phyloP scores from a whole-genome alignment of 2,113 vertebrate genomes.

The Leptobrachium ailaonicum region DNA sequence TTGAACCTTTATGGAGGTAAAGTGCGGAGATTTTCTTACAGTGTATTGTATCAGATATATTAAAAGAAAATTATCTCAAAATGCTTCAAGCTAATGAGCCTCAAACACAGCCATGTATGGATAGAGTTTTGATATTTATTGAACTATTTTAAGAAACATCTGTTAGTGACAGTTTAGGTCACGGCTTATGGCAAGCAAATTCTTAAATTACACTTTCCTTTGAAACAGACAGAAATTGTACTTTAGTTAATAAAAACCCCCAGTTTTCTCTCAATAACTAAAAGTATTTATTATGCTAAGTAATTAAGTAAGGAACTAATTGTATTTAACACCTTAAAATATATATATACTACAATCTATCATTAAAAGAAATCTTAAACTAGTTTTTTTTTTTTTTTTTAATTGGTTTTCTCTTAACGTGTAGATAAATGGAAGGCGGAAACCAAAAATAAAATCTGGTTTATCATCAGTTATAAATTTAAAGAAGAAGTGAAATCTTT shows the following conservation, averaged over 20 bases:
- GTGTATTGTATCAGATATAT: slow-evolving; percentile 3
- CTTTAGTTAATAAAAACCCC: not conserved
- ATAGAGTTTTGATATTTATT: slow-evolving; percentile 2
- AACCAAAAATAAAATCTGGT: no score
- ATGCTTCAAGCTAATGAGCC: not conserved
- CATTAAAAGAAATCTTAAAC: no score
- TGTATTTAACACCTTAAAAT: no score
- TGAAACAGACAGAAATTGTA: slow-evolving; percentile 10
- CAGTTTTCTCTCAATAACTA: not conserved
- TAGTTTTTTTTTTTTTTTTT: no score
- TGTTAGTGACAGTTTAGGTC: slow-evolving; percentile 20
- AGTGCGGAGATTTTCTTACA: not conserved
- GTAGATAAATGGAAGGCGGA: no score
- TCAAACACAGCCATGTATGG: slow-evolving; percentile 24
- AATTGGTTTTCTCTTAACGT: no score
- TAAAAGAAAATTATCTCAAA: slow-evolving; percentile 10
- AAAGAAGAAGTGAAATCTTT: no score
- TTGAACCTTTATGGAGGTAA: slow-evolving; percentile 7
- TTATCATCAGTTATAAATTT: no score
- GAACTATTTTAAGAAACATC: slow-evolving; percentile 37
- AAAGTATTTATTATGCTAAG: no score
- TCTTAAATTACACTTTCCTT: slow-evolving; percentile 23
- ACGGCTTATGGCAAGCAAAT: slow-evolving; percentile 15
- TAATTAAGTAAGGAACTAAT: no score
- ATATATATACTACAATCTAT: no score